phyloP scores from a whole-genome alignment of 1,140 invertebrate genomes.

The Rhizoglyphus robini region DNA sequence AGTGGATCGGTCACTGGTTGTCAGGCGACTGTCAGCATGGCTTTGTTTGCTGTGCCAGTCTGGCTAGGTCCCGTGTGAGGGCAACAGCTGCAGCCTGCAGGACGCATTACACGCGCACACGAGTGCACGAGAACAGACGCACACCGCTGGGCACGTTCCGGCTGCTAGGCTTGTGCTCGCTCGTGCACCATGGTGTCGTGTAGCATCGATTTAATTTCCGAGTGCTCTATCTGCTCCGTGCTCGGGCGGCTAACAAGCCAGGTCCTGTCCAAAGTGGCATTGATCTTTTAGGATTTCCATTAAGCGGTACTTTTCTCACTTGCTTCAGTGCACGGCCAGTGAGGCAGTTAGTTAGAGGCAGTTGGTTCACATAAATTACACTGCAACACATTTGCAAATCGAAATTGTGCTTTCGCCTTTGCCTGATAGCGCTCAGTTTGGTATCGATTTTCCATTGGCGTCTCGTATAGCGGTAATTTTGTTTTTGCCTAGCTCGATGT shows the following conservation, averaged over 20 bases:
- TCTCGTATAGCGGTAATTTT: background rate
- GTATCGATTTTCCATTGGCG: conserved; percentile 10
- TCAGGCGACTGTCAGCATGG: no score
- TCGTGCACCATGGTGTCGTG: background rate
- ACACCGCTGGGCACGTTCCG: no score
- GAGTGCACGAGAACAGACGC: no score
- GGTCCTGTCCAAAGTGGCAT: conserved; percentile 11
- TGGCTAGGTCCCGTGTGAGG: no score
- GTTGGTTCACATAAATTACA: conserved; percentile 10
- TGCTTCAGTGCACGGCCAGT: background rate
- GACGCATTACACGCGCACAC: background rate
- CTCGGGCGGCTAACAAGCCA: background rate
- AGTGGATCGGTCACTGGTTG: no score
- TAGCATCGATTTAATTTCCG: conserved; percentile 8
- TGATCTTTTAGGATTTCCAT: conserved; percentile 10
- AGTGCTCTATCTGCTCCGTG: background rate
- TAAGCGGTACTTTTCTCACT: conserved; percentile 9
- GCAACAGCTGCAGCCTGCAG: no score
- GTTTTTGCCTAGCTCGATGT: background rate
- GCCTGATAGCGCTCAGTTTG: background rate
- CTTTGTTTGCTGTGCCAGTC: background rate
- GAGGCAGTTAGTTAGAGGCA: conserved; percentile 1
- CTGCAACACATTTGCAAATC: background rate
- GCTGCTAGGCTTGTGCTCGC: background rate
- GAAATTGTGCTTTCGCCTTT: background rate